Evolutionary conservation across 2,888 invertebrate genomes (phyloP).

Genomic region (Cyrtodaria siliqua): DNA sequence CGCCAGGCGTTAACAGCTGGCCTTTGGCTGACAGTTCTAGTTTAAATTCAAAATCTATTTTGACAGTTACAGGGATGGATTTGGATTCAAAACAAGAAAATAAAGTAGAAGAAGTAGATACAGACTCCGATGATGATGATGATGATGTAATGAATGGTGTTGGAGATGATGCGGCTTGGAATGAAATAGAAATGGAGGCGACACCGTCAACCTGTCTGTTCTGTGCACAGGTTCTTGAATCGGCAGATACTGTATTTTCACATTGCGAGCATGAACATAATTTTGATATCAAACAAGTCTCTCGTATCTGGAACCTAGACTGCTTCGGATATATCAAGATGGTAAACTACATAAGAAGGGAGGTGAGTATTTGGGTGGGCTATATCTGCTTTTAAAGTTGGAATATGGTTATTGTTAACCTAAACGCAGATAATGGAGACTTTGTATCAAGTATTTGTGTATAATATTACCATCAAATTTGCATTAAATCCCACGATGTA

Average conservation of each 20-base stretch:
- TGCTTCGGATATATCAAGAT: conserved; percentile 84
- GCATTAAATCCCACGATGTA: no score
- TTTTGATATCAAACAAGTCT: conserved; percentile 70
- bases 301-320: conserved; percentile 71
- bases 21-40: no score
- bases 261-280: conserved; percentile 71
- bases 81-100: neutral
- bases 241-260: conserved; percentile 65
- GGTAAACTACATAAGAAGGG: conserved; percentile 81
- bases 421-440: no score
- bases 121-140: conserved; percentile 14
- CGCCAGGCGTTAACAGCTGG: no score
- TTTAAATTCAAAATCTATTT: no score
- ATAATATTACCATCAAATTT: no score
- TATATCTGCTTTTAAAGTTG: no score
- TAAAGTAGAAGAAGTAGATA: neutral
- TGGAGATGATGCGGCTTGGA: conserved; percentile 63
- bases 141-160: conserved; percentile 42
- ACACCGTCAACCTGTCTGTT: conserved; percentile 75
- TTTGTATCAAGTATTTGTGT: no score
- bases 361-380: no score
- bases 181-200: conserved; percentile 62
- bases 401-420: no score
- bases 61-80: no score
- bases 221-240: conserved; percentile 60